Percentiles rank a stretch among this genome's conserved stretches.
These are phyloP conservation scores for Kryptopterus vitreolus DNA, from an alignment of 2,797 vertebrate genomes.

Conservation along the genomic window DNA sequence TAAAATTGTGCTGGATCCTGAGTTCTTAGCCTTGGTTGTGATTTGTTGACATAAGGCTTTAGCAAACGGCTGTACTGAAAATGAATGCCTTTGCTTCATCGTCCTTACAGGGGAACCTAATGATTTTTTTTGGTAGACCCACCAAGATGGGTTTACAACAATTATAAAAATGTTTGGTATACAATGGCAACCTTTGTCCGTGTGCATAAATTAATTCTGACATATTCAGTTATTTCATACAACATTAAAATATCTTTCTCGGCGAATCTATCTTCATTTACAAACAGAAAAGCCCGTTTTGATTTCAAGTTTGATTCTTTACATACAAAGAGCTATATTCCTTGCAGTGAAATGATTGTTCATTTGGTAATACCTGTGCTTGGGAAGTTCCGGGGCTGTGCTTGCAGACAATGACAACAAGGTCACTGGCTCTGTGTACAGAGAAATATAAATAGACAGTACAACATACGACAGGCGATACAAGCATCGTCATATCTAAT, in stretches of 20 bases:
- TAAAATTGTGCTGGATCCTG: slow-evolving; percentile 16
- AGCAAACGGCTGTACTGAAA: not conserved
- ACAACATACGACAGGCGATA: not conserved
- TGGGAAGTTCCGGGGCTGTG: not conserved
- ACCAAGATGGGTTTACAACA: not conserved
- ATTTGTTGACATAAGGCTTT: slow-evolving; percentile 34
- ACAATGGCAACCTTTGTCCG: not conserved
- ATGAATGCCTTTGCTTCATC: not conserved
- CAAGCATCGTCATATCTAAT: not conserved
- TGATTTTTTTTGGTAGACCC: slow-evolving; percentile 9
- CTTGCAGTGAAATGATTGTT: not conserved
- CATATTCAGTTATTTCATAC: not conserved
- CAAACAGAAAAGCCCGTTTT: not conserved
- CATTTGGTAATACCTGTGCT: no score
- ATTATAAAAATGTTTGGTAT: not conserved
- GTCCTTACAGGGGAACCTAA: not conserved
- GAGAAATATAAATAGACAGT: not conserved
- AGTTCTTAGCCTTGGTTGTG: slow-evolving; percentile 1
- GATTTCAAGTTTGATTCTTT: not conserved
- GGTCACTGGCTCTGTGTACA: not conserved
- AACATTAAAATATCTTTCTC: not conserved
- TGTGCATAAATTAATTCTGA: not conserved
- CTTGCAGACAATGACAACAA: not conserved
- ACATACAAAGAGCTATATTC: not conserved
- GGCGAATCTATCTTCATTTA: not conserved